Evolutionary conservation across 2,888 invertebrate genomes (phyloP).

Genomic region (Acronicta aceris): DNA sequence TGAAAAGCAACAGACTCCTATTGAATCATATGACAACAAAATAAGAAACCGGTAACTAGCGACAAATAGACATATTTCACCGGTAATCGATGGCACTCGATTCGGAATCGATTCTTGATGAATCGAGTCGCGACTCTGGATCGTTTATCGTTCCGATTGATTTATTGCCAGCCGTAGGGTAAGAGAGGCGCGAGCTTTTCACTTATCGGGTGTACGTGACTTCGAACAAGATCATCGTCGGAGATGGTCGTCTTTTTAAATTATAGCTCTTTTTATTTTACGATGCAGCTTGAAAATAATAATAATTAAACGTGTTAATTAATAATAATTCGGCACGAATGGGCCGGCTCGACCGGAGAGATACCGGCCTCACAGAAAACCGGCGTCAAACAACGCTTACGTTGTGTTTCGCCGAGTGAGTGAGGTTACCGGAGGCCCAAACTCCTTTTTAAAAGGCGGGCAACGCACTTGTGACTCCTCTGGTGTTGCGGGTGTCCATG

Average conservation of each 20-base stretch:
- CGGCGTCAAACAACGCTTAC: too few relatives aligned
- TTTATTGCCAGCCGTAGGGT: slow-evolving; percentile 54
- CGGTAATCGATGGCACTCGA: slow-evolving; percentile 43
- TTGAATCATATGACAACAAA: slow-evolving; percentile 32
- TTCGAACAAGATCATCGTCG: slow-evolving; percentile 18
- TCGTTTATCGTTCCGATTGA: slow-evolving; percentile 56
- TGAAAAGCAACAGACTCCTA: slow-evolving; percentile 7
- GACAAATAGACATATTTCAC: slow-evolving; percentile 52
- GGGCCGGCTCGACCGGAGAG: too few relatives aligned
- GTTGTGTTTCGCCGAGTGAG: too few relatives aligned
- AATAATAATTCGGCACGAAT: too few relatives aligned
- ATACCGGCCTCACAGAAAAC: too few relatives aligned
- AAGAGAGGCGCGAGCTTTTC: slow-evolving; percentile 55
- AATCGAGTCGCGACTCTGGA: slow-evolving; percentile 59
- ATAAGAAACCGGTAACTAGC: slow-evolving; percentile 48
- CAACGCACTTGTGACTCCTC: too few relatives aligned
- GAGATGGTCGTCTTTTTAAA: slow-evolving; percentile 24
- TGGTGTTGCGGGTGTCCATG: too few relatives aligned
- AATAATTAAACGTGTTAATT: too few relatives aligned
- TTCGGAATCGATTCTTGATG: slow-evolving; percentile 53
- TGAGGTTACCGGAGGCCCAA: too few relatives aligned
- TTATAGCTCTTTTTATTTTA: slow-evolving; percentile 17
- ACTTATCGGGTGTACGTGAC: slow-evolving; percentile 55
- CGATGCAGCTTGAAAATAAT: slow-evolving; percentile 30
- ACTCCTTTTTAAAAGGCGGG: too few relatives aligned